Evolutionary conservation across 2,797 vertebrate species (phyloP).

Genomic region (Epinephelus malabaricus): DNA sequence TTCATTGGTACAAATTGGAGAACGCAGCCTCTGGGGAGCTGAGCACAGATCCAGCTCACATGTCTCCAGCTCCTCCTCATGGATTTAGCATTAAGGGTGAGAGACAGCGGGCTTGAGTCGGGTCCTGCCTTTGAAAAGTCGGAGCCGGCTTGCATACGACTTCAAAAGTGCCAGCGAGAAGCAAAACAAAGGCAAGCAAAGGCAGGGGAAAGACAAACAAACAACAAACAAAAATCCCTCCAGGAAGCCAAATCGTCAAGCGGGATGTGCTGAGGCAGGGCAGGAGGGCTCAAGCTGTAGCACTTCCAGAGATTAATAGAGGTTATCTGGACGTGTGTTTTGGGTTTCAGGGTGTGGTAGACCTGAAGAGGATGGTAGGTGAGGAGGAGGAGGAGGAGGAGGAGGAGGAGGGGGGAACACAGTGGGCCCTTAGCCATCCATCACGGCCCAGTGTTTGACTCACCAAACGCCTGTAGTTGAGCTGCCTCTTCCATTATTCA

Average conservation of each 20-base stretch:
- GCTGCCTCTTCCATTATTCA: conserved; percentile 88
- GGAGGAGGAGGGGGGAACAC: conserved; percentile 52
- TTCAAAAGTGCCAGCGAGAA: conserved; percentile 49
- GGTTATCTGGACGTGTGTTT: conserved; percentile 69
- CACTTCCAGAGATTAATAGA: conserved; percentile 71
- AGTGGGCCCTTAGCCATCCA: conserved; percentile 79
- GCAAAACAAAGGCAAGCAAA: conserved; percentile 55
- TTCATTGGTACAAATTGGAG: conserved; percentile 35
- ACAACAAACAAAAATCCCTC: conserved; percentile 55
- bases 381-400: conserved; percentile 16
- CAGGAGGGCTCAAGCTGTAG: conserved; percentile 47
- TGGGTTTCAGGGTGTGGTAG: conserved; percentile 67
- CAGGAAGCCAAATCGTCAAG: conserved; percentile 39
- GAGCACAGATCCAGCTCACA: conserved; percentile 22
- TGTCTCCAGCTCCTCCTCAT: conserved; percentile 20
- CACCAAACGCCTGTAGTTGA: conserved; percentile 86
- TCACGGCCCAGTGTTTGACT: conserved; percentile 85
- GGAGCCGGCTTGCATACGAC: conserved; percentile 28
- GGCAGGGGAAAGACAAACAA: conserved; percentile 54
- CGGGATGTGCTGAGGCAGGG: conserved; percentile 46
- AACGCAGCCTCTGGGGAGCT: conserved; percentile 12
- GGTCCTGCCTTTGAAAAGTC: conserved; percentile 42
- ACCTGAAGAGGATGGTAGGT: conserved; percentile 64
- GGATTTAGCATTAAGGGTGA: conserved; percentile 22
- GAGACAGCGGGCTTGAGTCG: conserved; percentile 11